Evolutionary conservation across 1,140 invertebrate genomes (phyloP).

Genomic region (Neuroterus valhalla): DNA sequence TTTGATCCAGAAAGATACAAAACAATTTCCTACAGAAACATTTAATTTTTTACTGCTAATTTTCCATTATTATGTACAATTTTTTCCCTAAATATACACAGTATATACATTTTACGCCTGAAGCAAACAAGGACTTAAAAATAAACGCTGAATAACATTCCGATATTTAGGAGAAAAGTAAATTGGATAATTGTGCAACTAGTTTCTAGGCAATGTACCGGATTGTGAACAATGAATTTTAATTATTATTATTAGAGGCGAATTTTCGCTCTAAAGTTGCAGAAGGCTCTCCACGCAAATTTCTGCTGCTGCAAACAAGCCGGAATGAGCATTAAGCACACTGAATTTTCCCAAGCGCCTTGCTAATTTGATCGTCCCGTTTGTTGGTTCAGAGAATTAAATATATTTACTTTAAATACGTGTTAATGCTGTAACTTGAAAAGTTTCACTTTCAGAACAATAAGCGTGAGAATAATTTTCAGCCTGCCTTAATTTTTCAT

Average conservation of each 20-base stretch:
- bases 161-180: neutral
- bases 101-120: too few species aligned
- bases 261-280: neutral
- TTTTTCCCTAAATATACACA: too few species aligned
- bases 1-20: too few species aligned
- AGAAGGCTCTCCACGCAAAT: neutral
- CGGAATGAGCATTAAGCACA: conserved; percentile 8
- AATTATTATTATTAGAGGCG: neutral
- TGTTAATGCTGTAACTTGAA: neutral
- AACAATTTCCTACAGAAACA: too few species aligned
- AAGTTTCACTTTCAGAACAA: neutral
- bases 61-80: too few species aligned
- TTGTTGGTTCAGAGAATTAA: conserved; percentile 10
- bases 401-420: conserved; percentile 1
- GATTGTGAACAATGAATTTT: conserved; percentile 2
- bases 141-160: too few species aligned
- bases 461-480: neutral
- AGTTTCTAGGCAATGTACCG: neutral
- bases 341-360: neutral
- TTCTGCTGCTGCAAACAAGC: neutral
- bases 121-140: too few species aligned
- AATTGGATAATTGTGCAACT: neutral
- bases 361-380: conserved; percentile 18
- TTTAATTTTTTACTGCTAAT: too few species aligned
- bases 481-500: neutral